Evolutionary conservation across 2,113 vertebrate genomes (phyloP).

Genomic region (Burhinus oedicnemus): DNA sequence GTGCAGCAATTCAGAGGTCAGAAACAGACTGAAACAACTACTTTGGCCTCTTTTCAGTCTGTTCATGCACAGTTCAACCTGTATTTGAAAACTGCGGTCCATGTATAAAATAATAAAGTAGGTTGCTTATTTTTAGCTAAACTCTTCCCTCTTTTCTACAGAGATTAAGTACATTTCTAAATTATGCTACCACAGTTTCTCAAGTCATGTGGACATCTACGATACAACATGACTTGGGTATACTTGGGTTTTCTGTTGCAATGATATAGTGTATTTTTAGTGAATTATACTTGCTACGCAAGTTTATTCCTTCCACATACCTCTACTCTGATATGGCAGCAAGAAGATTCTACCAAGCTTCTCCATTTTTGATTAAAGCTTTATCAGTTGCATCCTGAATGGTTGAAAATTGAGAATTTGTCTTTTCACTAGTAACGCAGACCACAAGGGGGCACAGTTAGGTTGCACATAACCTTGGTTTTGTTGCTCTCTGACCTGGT

Average conservation of each 20-base stretch:
- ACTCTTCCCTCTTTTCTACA: background rate
- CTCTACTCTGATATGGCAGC: background rate
- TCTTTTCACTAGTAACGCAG: background rate
- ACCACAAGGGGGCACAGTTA: conserved; percentile 21
- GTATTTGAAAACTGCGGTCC: background rate
- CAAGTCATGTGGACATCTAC: background rate
- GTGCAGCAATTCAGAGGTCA: background rate
- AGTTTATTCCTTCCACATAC: background rate
- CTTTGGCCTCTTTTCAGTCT: background rate
- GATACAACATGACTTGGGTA: background rate
- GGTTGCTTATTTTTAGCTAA: background rate
- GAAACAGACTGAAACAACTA: background rate
- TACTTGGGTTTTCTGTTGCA: background rate
- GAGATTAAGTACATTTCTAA: background rate
- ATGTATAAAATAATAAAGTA: background rate
- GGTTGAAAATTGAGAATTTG: background rate
- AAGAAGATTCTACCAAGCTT: background rate
- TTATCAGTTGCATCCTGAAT: background rate
- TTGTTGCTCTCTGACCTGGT: background rate
- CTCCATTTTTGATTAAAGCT: background rate
- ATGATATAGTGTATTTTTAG: background rate
- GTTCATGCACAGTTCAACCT: background rate
- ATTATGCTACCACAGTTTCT: background rate
- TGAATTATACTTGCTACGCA: background rate
- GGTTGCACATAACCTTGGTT: background rate